phyloP scores from a whole-genome alignment of 2,113 vertebrate species.

The human (Homo sapiens) region GRCh38 chr14:36067501-36068000 shows the following conservation, averaged over 20 bases:
- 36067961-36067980: constrained; percentile 31
- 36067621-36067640: too few species aligned
- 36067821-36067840: background rate
- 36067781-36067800: background rate
- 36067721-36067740: background rate
- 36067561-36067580: background rate
- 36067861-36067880: background rate
- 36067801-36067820: background rate
- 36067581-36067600: background rate
- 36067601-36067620: background rate
- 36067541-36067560: background rate
- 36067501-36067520: background rate
- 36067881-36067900: background rate
- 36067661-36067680: background rate
- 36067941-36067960: constrained; percentile 21
- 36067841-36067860: background rate
- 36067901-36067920: background rate
- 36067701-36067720: background rate
- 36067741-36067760: background rate
- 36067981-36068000: constrained; percentile 45
- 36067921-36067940: background rate
- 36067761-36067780: background rate
- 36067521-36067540: background rate
- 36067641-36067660: background rate
- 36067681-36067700: background rate